Percentiles rank a stretch among this genome's conserved stretches.
Conservation (phyloP, 1,140 invertebrate genomes). For the Calliphora vicina region DNA sequence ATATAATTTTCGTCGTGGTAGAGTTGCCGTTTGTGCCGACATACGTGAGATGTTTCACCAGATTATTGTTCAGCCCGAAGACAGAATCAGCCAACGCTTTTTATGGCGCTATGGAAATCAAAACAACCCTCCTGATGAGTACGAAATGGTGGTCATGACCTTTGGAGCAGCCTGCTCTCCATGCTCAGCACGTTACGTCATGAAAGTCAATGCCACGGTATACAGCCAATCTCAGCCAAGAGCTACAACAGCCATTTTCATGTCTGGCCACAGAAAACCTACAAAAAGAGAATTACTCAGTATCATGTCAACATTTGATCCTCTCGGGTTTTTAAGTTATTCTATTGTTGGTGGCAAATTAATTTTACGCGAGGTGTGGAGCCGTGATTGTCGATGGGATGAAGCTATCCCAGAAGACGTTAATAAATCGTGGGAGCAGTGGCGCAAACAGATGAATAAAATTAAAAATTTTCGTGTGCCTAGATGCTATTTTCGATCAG, state of each 20-base stretch:
- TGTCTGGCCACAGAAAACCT: slow-evolving; percentile 8
- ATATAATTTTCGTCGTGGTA: slow-evolving; percentile 10
- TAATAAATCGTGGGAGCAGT: neutral
- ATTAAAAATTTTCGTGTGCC: neutral
- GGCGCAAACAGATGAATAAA: neutral
- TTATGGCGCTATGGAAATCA: slow-evolving; percentile 52
- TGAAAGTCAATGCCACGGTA: slow-evolving; percentile 52
- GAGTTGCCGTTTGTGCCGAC: slow-evolving; percentile 19
- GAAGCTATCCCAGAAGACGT: neutral
- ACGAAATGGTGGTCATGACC: slow-evolving; percentile 44
- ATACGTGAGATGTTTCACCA: slow-evolving; percentile 56
- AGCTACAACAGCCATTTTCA: slow-evolving; percentile 48
- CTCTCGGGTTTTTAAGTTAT: slow-evolving; percentile 50
- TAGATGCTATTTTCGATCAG: neutral
- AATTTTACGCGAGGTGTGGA: neutral
- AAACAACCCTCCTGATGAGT: slow-evolving; percentile 50
- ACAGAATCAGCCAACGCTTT: slow-evolving; percentile 49
- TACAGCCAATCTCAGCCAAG: slow-evolving; percentile 38
- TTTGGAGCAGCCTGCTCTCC: slow-evolving; percentile 56
- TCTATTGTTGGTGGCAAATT: slow-evolving; percentile 58
- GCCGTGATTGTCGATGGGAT: neutral
- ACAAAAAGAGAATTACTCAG: slow-evolving; percentile 12
- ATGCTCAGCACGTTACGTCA: slow-evolving; percentile 53
- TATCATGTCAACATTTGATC: slow-evolving; percentile 33
- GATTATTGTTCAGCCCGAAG: slow-evolving; percentile 42